Base-by-base conservation (phyloP, 2,888 invertebrate species). In the Pristionchus mayeri region DNA sequence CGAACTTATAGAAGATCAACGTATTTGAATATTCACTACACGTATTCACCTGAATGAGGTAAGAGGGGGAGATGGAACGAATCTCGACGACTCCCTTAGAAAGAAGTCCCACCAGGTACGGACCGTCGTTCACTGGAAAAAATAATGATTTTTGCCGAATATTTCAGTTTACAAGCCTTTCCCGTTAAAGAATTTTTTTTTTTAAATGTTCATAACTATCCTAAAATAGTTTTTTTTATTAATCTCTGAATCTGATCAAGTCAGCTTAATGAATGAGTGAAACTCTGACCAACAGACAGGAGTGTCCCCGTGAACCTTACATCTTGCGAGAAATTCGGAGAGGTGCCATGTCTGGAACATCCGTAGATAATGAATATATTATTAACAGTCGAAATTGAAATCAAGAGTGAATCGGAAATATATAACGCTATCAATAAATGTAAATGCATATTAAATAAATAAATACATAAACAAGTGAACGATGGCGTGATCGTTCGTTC, bases 31-130 rank as follows among this genome's bases (percentile, higher is more conserved):
- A n/a, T n/a, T n/a, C n/a, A n/a, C n/a, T n/a, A n/a, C n/a, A n/a
- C n/a, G n/a, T n/a, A n/a, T n/a, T n/a, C n/a, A 67, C 67, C 93
- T 98, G 98, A 89, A 98, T 96, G 87, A 95, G 95, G 57, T 96
- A 94, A 81, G 95, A 95, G 0, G 96, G 96, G 88, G 96, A 96
- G 84, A 97, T 95, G 4, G 97, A 96, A 88, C 97, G 95, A 7
- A 81, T 60, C 81, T 98, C 96, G 50, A 98, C 95, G 88, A 95
- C 95, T 13, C 89, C 89, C 91, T 96, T 96, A 80, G 96, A 95
- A 79, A 97, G 94, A 78, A 98, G 94, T 7, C 97, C 88, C 85
- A 98, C 94, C 30, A 97, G 94, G 93, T 96, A 99, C 0, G 98
- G 98, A 91, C 96, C 96, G 93, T 98, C 97, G 95, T 97, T 97